Evolutionary conservation across 2,888 invertebrate species (phyloP), one percentile per base, ranked within the genome.

Genomic region (Prenolepis imparis): DNA sequence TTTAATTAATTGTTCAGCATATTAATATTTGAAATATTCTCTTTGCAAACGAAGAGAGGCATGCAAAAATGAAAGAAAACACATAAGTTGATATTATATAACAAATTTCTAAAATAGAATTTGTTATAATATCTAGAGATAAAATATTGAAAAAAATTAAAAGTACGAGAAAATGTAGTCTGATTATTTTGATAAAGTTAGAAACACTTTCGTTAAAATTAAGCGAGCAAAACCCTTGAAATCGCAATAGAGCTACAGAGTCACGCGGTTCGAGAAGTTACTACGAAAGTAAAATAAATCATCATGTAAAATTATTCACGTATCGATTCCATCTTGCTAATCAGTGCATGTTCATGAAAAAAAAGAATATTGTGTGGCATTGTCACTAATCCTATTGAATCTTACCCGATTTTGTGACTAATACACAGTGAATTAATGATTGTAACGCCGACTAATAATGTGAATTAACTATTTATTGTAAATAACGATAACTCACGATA

Each of bases 371-470:
- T 39, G 18, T 67, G 44, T 85, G 77, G 41, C 12, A 73, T 57
- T 55, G 73, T 72, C 57, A 83, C 70, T 86, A 64, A 78, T 55
- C 8, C 28, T 82, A 84, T 78, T 70, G 8, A 70, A 36, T 80
- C 52, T 86, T 28, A 83, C 59, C 55, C 55, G 67, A 84, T 63
- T 70, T 11, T 28, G 90, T 90, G 84, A 70, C 48, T 90, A 90
- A 89, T 77, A 28, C 8, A 74, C 63, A 70, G 84, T 72, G 24
- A 61, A 68, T 64, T 86, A 80, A 87, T 44, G 90, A 84, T 84
- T 84, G 66, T 77, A 77, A 77, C 32, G 78, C 77, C 21, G 86
- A 88, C 81, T 88, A 84, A 89, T 74, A 21, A 67, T 66, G 85
- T 88, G 57, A 82, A 63, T 77, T 87, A 89, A 90, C 59, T 41